Base-by-base conservation (phyloP, 2,113 vertebrate species). In the Onychostruthus taczanowskii region DNA sequence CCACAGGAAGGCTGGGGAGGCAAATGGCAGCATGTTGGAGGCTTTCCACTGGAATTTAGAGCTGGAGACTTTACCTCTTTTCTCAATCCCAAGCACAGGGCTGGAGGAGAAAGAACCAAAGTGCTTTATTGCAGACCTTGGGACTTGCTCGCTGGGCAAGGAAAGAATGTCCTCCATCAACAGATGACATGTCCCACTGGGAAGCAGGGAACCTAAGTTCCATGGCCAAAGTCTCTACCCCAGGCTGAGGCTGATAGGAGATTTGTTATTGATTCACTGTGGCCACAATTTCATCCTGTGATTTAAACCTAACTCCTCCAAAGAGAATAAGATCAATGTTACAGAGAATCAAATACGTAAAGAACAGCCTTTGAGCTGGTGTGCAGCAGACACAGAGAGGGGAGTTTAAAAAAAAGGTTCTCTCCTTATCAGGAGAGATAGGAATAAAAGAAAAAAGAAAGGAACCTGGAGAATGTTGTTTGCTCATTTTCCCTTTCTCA, bases 261-360 rank as follows among this genome's bases (percentile, higher is more conserved):
- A 88, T 94, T 93, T 92, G 69, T 81, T 93, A 96, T 92, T 88
- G 93, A 97, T 95, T 96, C 96, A 93, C 84, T 72, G 41, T 80
- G 89, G 80, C 91, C 93, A 70, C 86, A 85, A 94, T 96, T 95
- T 96, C 83, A 94, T 93, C 85, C 88, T 90, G 76, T 92, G 93
- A 96, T 90, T 96, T 97, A 96, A 97, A 95, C 69, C 86, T 95
- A 96, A 96, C 94, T 96, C 92, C 85, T 96, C 94, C 92, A 96
- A 95, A 96, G 95, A 97, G 95, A 95, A 80, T 97, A 97, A 95
- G 94, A 95, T 94, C 93, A 96, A 96, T 97, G 95, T 96, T 93
- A 85, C 85, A 81, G 90, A 88, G 88, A 95, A 96, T 97, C 95
- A 95, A 95, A 93, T 80, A 93, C 93, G 93, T 96, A 93, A 94